Evolutionary conservation across 2,113 vertebrate species (phyloP).

Genomic region (Nibea coibor): DNA sequence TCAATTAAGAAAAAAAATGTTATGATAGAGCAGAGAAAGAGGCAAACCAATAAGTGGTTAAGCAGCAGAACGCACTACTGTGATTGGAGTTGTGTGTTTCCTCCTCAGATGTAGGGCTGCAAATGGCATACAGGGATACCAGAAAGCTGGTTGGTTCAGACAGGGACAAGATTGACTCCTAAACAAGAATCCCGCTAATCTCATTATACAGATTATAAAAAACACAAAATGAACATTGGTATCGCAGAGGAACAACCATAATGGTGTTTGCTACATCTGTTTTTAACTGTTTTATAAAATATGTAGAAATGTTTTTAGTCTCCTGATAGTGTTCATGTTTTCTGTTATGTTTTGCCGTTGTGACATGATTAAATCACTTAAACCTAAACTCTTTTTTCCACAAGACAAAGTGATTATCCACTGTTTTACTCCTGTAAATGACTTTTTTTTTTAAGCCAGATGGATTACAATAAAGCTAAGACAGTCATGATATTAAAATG

Average conservation of each 20-base stretch:
- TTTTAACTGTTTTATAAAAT: neutral
- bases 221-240: neutral
- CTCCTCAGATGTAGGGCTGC: neutral
- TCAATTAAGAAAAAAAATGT: conserved; percentile 57
- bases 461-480: neutral
- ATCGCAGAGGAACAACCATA: neutral
- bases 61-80: conserved; percentile 22
- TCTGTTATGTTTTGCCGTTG: neutral
- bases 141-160: neutral
- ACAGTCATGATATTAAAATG: neutral
- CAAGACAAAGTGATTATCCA: neutral
- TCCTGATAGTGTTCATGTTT: neutral
- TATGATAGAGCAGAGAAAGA: conserved; percentile 44
- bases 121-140: neutral
- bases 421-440: neutral
- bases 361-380: too few species aligned
- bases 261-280: neutral
- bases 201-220: neutral
- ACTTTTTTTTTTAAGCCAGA: neutral
- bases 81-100: neutral
- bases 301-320: neutral
- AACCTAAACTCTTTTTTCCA: too few species aligned
- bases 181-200: neutral
- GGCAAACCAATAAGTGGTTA: conserved; percentile 32
- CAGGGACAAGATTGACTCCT: neutral